A percentile compares a stretch with the other conserved stretches of the same genome.
phyloP scores from a whole-genome alignment of 2,888 invertebrate species.

The Mesoligia furuncula region DNA sequence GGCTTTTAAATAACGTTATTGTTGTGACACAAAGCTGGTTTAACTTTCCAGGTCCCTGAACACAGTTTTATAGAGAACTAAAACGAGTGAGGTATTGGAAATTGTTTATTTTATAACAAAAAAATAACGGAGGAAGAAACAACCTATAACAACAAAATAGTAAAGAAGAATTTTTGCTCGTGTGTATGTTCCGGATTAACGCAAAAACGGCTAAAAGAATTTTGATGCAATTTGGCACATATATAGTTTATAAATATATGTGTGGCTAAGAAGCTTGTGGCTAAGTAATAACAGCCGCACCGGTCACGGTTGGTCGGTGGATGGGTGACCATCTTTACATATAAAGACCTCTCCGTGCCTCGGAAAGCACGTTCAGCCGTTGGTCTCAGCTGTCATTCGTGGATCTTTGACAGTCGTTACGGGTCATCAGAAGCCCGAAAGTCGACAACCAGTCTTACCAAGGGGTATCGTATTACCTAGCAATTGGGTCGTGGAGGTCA shows the following conservation, averaged over 20 bases:
- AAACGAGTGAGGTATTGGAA: not conserved
- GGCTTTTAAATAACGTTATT: constrained; percentile 58
- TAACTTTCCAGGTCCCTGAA: constrained; percentile 59
- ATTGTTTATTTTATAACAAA: constrained; percentile 1
- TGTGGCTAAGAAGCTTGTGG: no score
- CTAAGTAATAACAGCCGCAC: no score
- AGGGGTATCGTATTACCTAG: no score
- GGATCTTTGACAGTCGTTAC: no score
- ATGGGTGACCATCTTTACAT: no score
- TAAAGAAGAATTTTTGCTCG: not conserved
- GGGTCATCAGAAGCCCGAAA: no score
- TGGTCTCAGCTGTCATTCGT: no score
- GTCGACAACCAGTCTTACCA: no score
- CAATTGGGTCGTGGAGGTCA: no score
- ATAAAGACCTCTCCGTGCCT: no score
- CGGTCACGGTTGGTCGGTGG: no score
- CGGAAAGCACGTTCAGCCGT: no score
- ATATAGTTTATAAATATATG: not conserved
- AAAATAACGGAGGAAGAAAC: not conserved
- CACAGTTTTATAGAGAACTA: not conserved
- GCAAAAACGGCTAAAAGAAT: not conserved
- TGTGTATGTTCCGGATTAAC: not conserved
- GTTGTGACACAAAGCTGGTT: constrained; percentile 48
- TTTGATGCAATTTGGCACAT: not conserved
- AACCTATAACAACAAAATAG: not conserved